phyloP scores from a whole-genome alignment of 2,797 vertebrate genomes.

The Martes flavigula region DNA sequence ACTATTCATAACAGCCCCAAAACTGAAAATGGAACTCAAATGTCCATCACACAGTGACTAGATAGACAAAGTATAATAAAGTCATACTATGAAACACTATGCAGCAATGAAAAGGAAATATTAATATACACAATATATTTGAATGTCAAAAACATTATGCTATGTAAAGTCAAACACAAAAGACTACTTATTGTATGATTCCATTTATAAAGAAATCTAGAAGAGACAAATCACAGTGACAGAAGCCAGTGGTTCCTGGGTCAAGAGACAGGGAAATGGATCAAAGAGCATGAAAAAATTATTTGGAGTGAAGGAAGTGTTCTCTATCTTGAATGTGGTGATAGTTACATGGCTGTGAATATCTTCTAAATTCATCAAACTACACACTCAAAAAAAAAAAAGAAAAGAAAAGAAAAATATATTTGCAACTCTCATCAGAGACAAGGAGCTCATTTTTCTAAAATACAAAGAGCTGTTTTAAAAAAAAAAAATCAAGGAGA shows the following conservation, averaged over 20 bases:
- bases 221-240: not conserved
- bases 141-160: conserved; percentile 3
- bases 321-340: not conserved
- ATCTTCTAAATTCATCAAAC: not conserved
- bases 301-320: not conserved
- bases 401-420: not conserved
- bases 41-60: not conserved
- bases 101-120: not conserved
- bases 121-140: not conserved
- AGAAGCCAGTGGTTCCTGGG: not conserved
- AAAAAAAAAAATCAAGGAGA: not conserved
- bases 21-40: not conserved
- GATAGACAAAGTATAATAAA: not conserved
- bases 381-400: not conserved
- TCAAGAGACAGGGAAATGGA: not conserved
- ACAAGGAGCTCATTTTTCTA: not conserved
- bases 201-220: not conserved
- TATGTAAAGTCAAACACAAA: not conserved
- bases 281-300: not conserved
- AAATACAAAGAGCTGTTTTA: not conserved
- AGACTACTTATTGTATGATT: not conserved
- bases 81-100: not conserved
- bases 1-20: not conserved
- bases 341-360: not conserved
- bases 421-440: not conserved